phyloP scores from a whole-genome alignment of 2,888 invertebrate species.

The Scaptomyza flava region DNA sequence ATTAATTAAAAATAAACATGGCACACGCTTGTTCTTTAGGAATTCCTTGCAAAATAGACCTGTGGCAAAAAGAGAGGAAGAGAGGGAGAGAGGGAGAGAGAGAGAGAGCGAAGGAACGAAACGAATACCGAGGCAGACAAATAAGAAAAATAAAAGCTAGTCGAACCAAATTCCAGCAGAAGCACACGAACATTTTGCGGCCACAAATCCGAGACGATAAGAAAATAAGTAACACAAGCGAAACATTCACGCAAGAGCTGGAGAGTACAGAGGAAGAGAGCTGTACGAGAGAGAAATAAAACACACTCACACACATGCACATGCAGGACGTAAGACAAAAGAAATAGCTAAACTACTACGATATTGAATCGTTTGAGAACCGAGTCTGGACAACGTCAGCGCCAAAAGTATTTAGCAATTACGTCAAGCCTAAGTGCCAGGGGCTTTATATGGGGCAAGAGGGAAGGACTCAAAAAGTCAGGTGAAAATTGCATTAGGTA shows the following conservation, averaged over 20 bases:
- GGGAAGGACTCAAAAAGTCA: conserved; percentile 16
- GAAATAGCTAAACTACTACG: conserved; percentile 44
- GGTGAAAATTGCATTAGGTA: conserved; percentile 75
- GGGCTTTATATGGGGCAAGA: not conserved
- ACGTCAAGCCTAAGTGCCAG: conserved; percentile 51
- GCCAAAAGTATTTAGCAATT: conserved; percentile 78
- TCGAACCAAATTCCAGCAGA: conserved; percentile 74
- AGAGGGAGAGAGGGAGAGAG: not conserved
- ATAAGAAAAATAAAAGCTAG: conserved; percentile 63
- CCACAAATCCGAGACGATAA: conserved; percentile 79
- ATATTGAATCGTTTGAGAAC: conserved; percentile 24
- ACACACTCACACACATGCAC: conserved; percentile 6
- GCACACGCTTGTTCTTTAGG: conserved; percentile 75
- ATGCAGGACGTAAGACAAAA: conserved; percentile 35
- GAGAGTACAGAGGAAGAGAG: conserved; percentile 1
- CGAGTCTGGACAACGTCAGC: conserved; percentile 48
- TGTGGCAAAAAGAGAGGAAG: conserved; percentile 45
- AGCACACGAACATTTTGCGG: conserved; percentile 73
- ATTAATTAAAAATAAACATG: conserved; percentile 79
- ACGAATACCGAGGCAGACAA: conserved; percentile 58
- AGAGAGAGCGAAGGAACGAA: conserved; percentile 18
- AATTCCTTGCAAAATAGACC: conserved; percentile 76
- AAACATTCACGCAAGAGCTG: not conserved
- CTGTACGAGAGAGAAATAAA: conserved; percentile 11
- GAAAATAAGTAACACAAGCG: conserved; percentile 70